Evolutionary conservation across 2,113 vertebrate species (phyloP), one percentile per base, ranked within the genome.

Genomic region (Aptenodytes forsteri): DNA sequence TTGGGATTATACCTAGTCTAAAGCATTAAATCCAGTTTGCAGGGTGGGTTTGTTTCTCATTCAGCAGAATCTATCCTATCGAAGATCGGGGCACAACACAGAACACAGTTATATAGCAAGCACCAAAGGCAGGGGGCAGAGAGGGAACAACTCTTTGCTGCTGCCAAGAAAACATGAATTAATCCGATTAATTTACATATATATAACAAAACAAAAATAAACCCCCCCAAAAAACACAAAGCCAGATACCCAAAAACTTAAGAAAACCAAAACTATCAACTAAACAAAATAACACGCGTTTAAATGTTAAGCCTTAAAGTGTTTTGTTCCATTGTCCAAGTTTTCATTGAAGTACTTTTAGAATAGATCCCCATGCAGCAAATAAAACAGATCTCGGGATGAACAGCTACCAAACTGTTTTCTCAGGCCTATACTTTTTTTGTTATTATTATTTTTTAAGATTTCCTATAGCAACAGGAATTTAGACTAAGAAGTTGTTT

Each of bases 401-500:
- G 26, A 95, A 88, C 22, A 21, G 32, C 49, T 83, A 93, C 40
- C 42, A 36, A 93, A 90, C 6, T 70, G 23, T 91, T 92, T 93
- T 89, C 76, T 91, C 76, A 56, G 61, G 65, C 12, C 8, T 50
- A 34, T 29, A 11, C 11, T 52, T 59, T 30, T 6, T 34, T 34
- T 42, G 42, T 42, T 42, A 42, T 42, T 42, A 42, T 42, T 42
- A 42, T 42, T 11, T 38, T 34, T 30, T 2, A 29, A 44, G 13
- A 49, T 75, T 90, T 94, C 34, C 54, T 83, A 73, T 11, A 79
- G 46, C 54, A 91, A 86, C n/a, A 90, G 59, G 76, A 86, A 86
- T 89, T 93, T 56, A 83, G n/a, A 80, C 52, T 70, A 70, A 49
- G 9, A 46, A 40, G 38, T 65, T 90, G 82, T 97, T 96, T 92